A percentile compares a stretch with the other conserved stretches of the same genome.
phyloP scores from a whole-genome alignment of 2,113 vertebrate genomes.

The Micromys minutus region DNA sequence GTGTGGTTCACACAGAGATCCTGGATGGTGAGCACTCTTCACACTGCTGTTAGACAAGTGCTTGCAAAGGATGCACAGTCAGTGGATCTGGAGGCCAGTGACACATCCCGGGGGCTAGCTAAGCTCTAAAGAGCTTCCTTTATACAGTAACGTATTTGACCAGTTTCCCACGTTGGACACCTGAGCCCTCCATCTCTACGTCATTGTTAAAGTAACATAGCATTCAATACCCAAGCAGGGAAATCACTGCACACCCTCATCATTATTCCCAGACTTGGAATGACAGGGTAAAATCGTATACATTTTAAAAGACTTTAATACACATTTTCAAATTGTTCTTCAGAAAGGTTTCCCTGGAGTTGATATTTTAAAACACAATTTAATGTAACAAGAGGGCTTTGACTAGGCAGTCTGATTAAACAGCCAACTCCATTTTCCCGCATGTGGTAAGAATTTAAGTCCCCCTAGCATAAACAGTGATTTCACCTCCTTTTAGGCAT shows the following conservation, averaged over 20 bases:
- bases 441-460: slow-evolving; percentile 22
- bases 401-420: slow-evolving; percentile 43
- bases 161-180: slow-evolving; percentile 48
- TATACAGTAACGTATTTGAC: slow-evolving; percentile 18
- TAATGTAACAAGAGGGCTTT: slow-evolving; percentile 51
- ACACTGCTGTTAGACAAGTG: neutral
- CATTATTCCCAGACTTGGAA: slow-evolving; percentile 36
- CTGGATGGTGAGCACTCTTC: neutral
- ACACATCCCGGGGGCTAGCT: neutral
- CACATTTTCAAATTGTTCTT: slow-evolving; percentile 51
- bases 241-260: slow-evolving; percentile 28
- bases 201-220: slow-evolving; percentile 44
- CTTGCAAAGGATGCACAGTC: neutral
- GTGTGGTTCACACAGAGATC: neutral
- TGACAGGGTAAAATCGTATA: slow-evolving; percentile 58
- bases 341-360: slow-evolving; percentile 18
- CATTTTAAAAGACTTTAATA: slow-evolving; percentile 50
- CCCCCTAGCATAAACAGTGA: slow-evolving; percentile 46
- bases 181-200: neutral
- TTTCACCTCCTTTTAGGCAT: slow-evolving; percentile 30
- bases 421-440: slow-evolving; percentile 24
- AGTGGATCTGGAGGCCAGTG: neutral
- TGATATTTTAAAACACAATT: slow-evolving; percentile 62
- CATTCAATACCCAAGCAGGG: slow-evolving; percentile 28
- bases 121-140: slow-evolving; percentile 26